Conservation (phyloP, 2,888 invertebrate species). For the Homarus gammarus region DNA sequence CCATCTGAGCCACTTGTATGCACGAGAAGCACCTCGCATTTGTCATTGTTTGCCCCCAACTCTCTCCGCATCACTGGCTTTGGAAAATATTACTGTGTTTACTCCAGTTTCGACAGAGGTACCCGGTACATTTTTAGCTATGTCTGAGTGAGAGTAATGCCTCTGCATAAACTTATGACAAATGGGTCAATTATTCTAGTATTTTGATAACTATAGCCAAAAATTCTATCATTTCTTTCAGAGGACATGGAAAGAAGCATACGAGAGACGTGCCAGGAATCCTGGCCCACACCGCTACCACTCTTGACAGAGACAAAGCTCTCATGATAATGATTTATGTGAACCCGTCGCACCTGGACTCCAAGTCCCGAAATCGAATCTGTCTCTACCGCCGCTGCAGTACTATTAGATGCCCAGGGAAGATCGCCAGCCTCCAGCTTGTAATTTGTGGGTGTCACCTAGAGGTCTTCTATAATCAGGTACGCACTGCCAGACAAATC, state of each 20-base stretch:
- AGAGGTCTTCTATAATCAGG: too few relatives aligned
- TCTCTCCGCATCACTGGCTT: slow-evolving; percentile 21
- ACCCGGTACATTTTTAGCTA: background rate
- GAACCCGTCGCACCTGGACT: background rate
- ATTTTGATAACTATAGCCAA: background rate
- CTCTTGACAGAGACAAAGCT: background rate
- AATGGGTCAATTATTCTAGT: background rate
- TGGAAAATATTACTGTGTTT: background rate
- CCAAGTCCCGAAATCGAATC: background rate
- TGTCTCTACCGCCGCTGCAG: too few relatives aligned
- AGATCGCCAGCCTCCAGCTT: too few relatives aligned
- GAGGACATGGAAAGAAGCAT: background rate
- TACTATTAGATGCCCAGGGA: too few relatives aligned
- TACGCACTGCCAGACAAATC: too few relatives aligned
- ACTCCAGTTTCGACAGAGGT: background rate
- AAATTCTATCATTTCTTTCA: background rate
- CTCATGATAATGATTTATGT: background rate
- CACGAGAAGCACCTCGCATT: slow-evolving; percentile 1
- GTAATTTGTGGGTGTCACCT: too few relatives aligned
- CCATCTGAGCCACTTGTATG: background rate
- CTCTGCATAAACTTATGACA: background rate
- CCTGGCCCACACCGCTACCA: background rate
- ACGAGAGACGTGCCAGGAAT: background rate
- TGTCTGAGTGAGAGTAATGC: background rate
- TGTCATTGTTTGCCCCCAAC: slow-evolving; percentile 6